These are phyloP conservation scores for Oxystoma pomonae DNA, from an alignment of 2,888 invertebrate species.

Conservation along the genomic window DNA sequence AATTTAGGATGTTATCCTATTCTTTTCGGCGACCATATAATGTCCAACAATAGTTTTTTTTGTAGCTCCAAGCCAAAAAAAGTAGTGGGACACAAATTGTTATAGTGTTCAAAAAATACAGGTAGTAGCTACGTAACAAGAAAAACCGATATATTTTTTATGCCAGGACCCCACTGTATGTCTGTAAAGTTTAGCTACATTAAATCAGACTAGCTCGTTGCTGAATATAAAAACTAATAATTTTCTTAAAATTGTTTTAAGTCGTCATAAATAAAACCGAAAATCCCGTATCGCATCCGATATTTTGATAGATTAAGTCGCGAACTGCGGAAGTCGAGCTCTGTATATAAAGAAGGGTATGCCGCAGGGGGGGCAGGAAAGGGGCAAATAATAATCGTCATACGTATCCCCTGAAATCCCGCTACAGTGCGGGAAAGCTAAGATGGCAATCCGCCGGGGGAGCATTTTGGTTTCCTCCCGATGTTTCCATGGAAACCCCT, in stretches of 20 bases:
- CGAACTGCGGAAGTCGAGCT: not conserved
- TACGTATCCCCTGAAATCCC: conserved; percentile 24
- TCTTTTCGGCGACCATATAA: no score
- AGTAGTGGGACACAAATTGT: no score
- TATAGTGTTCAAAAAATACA: no score
- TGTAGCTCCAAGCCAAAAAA: no score
- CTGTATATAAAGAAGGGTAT: not conserved
- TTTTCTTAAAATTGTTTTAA: not conserved
- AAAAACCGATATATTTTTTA: no score
- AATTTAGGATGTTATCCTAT: no score
- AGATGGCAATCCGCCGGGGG: conserved; percentile 34
- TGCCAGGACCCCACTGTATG: no score
- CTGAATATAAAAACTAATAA: not conserved
- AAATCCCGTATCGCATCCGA: conserved; percentile 5
- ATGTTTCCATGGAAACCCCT: conserved; percentile 42
- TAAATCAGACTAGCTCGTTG: no score
- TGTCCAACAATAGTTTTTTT: no score
- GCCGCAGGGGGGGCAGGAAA: conserved; percentile 3
- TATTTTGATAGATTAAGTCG: conserved; percentile 16
- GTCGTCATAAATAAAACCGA: not conserved
- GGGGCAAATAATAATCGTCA: conserved; percentile 18
- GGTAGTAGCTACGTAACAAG: no score
- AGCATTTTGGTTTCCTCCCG: conserved; percentile 28
- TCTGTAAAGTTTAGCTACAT: no score
- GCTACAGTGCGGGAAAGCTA: conserved; percentile 27